Conservation (phyloP, 2,113 vertebrate species). For the Microtus montanus region DNA sequence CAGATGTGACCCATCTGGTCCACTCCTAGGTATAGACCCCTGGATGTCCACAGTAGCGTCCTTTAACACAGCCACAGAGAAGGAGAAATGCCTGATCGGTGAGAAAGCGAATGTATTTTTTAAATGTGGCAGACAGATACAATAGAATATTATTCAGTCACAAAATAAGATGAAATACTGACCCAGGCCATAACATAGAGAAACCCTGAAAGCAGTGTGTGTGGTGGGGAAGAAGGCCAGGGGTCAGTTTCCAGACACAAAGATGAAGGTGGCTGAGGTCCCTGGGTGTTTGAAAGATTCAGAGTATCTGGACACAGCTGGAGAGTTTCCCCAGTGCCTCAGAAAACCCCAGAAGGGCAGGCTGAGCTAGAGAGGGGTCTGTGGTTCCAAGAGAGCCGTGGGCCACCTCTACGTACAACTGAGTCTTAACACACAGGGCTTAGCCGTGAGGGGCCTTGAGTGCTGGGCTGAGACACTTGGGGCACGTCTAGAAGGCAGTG, state of each 20-base stretch:
- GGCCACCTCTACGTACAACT: accelerated
- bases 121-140: background rate
- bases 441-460: background rate
- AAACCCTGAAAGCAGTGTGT: background rate
- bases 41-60: background rate
- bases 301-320: background rate
- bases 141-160: background rate
- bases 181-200: background rate
- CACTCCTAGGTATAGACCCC: background rate
- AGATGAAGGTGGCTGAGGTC: background rate
- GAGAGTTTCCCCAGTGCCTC: background rate
- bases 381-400: background rate
- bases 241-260: background rate
- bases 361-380: background rate
- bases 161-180: background rate
- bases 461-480: background rate
- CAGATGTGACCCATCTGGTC: background rate
- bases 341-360: background rate
- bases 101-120: background rate
- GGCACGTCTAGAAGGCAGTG: background rate
- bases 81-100: background rate
- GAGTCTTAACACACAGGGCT: background rate
- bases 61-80: background rate
- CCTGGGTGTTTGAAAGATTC: background rate
- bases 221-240: background rate